Percentiles rank a stretch among this genome's conserved stretches.
These are phyloP conservation scores for Tipula helvola DNA, from an alignment of 2,888 invertebrate species.

Conservation along the genomic window DNA sequence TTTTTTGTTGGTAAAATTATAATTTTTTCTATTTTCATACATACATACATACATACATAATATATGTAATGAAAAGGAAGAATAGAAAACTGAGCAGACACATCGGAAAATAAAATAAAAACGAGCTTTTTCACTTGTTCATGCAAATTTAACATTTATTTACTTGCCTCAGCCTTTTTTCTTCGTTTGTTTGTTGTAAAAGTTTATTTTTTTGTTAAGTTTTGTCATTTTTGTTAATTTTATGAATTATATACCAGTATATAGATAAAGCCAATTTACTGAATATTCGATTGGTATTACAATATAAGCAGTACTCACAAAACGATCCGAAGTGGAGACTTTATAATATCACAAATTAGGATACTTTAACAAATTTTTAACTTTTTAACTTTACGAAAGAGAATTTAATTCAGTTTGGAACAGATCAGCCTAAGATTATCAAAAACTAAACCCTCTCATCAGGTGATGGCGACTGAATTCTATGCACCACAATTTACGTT, in stretches of 20 bases:
- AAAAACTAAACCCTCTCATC: too few species aligned
- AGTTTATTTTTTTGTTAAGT: not conserved
- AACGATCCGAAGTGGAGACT: too few species aligned
- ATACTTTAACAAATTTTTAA: too few species aligned
- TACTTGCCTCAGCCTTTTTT: not conserved
- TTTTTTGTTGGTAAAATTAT: not conserved
- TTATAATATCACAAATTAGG: too few species aligned
- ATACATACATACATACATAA: not conserved
- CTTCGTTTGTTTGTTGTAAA: not conserved
- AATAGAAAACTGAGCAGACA: not conserved
- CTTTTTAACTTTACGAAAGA: too few species aligned
- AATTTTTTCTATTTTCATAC: not conserved
- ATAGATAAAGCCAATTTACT: too few species aligned
- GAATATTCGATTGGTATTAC: too few species aligned
- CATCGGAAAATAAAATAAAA: not conserved
- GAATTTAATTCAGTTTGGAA: too few species aligned
- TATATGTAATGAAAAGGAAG: not conserved
- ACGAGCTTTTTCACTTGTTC: not conserved
- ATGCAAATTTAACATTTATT: not conserved
- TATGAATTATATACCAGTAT: not conserved
- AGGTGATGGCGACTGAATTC: too few species aligned
- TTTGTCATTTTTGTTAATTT: not conserved
- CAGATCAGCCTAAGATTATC: too few species aligned
- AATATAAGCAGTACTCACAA: too few species aligned
- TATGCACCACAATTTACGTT: too few species aligned